Evolutionary conservation across 1,140 invertebrate genomes (phyloP).

Genomic region (Scaptomyza graminum): DNA sequence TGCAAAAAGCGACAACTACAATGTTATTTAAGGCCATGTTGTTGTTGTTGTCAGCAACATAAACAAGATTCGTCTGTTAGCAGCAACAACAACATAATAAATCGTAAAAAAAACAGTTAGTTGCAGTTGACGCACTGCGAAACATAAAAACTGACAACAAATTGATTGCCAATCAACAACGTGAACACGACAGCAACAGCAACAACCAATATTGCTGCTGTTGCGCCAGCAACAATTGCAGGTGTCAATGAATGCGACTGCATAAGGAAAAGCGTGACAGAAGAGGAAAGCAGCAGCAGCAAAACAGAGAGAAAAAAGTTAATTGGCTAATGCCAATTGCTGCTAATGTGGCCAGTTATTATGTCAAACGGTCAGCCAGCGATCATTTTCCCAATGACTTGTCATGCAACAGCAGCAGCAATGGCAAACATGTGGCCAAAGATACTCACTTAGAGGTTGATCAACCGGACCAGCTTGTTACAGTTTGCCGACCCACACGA

Average conservation of each 20-base stretch:
- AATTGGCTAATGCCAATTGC: slow-evolving; percentile 79
- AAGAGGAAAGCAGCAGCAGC: slow-evolving; percentile 41
- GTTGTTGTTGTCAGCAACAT: slow-evolving; percentile 44
- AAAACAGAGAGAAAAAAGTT: slow-evolving; percentile 62
- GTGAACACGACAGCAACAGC: slow-evolving; percentile 71
- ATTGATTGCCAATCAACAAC: slow-evolving; percentile 82
- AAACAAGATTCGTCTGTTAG: slow-evolving; percentile 35
- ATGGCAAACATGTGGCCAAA: slow-evolving; percentile 25
- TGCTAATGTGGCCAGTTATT: slow-evolving; percentile 82
- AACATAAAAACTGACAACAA: slow-evolving; percentile 82
- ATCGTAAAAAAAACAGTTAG: slow-evolving; percentile 66
- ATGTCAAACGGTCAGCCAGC: slow-evolving; percentile 79
- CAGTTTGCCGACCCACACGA: slow-evolving; percentile 57
- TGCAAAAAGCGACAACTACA: slow-evolving; percentile 16
- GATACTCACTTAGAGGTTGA: slow-evolving; percentile 21
- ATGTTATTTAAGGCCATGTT: slow-evolving; percentile 27
- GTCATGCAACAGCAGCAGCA: slow-evolving; percentile 43
- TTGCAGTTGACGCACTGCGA: slow-evolving; percentile 76
- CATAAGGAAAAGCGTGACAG: slow-evolving; percentile 76
- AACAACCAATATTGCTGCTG: slow-evolving; percentile 28
- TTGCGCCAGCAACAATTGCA: slow-evolving; percentile 63
- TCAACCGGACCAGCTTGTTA: slow-evolving; percentile 58
- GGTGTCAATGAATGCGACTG: slow-evolving; percentile 79
- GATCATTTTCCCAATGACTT: slow-evolving; percentile 49
- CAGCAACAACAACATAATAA: slow-evolving; percentile 67